These are phyloP conservation scores for Gadopsis bispinosus DNA, from an alignment of 2,797 vertebrate genomes.

Conservation along the genomic window DNA sequence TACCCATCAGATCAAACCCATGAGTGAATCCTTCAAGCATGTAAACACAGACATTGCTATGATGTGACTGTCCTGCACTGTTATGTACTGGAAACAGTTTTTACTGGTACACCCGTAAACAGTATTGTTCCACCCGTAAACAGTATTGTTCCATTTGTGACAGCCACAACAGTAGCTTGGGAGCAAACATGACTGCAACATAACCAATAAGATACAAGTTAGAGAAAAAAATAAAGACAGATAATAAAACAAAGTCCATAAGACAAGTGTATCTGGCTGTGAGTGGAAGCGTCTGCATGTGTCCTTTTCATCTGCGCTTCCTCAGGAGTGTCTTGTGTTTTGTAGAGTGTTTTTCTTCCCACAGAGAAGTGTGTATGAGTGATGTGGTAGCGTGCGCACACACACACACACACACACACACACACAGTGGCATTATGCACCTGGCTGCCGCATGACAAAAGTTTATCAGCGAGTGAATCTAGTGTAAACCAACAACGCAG, in stretches of 20 bases:
- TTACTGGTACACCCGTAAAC: neutral
- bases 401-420: constrained; percentile 26
- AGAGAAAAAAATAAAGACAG: neutral
- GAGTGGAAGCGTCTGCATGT: constrained; percentile 47
- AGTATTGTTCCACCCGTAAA: neutral
- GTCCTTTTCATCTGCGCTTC: constrained; percentile 65
- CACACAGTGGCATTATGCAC: constrained; percentile 66
- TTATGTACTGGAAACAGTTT: neutral
- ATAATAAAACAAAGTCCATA: neutral
- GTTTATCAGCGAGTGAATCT: constrained; percentile 77
- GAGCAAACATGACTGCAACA: neutral
- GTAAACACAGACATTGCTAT: neutral
- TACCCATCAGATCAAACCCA: constrained; percentile 6
- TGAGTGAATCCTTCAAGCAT: neutral
- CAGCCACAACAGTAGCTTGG: neutral
- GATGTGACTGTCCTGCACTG: neutral
- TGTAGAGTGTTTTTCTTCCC: constrained; percentile 59
- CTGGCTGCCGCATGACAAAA: constrained; percentile 76
- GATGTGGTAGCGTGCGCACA: constrained; percentile 71
- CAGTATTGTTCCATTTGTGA: neutral
- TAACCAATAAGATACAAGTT: neutral
- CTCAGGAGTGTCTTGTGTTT: constrained; percentile 59
- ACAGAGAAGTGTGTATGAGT: constrained; percentile 60
- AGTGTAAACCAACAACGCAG: constrained; percentile 76
- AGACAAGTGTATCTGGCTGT: neutral